Conservation (phyloP, 2,113 vertebrate species). For the Synodontis membranacea region DNA sequence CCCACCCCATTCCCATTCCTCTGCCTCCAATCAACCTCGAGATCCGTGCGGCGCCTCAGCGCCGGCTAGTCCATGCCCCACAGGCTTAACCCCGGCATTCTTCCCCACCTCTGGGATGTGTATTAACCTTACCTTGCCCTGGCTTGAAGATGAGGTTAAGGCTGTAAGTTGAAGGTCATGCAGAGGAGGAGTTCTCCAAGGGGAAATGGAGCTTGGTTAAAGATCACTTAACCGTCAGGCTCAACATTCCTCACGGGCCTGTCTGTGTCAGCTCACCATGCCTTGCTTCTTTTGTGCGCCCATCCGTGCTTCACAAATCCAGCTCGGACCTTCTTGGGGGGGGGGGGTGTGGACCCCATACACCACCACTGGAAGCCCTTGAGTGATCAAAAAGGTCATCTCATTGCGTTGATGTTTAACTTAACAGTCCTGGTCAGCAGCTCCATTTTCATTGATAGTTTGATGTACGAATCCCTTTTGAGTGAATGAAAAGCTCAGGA, state of each 20-base stretch:
- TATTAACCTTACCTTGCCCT: conserved; percentile 31
- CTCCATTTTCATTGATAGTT: background rate
- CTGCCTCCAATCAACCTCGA: background rate
- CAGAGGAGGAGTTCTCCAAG: conserved; percentile 19
- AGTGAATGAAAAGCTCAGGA: background rate
- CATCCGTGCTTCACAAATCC: background rate
- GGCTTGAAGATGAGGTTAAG: conserved; percentile 35
- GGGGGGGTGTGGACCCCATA: fast-evolving
- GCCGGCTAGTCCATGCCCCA: conserved; percentile 24
- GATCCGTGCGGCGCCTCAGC: conserved; percentile 42
- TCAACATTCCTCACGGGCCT: conserved; percentile 51
- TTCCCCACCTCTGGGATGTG: conserved; percentile 24
- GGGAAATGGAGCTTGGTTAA: conserved; percentile 27
- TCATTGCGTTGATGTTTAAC: background rate
- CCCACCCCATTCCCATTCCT: conserved; percentile 18
- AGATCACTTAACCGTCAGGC: conserved; percentile 41
- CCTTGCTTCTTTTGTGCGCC: background rate
- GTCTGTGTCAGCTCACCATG: conserved; percentile 1
- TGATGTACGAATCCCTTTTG: background rate
- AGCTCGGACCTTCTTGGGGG: background rate
- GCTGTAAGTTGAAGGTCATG: conserved; percentile 30
- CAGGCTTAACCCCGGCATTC: conserved; percentile 46
- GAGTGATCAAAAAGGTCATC: conserved; percentile 7
- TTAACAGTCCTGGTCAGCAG: background rate
- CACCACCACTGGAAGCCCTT: conserved; percentile 22